Percentiles rank a stretch among this genome's conserved stretches.
These are phyloP conservation scores for Pristionchus fissidentatus DNA, from an alignment of 2,888 invertebrate species.

Conservation along the genomic window DNA sequence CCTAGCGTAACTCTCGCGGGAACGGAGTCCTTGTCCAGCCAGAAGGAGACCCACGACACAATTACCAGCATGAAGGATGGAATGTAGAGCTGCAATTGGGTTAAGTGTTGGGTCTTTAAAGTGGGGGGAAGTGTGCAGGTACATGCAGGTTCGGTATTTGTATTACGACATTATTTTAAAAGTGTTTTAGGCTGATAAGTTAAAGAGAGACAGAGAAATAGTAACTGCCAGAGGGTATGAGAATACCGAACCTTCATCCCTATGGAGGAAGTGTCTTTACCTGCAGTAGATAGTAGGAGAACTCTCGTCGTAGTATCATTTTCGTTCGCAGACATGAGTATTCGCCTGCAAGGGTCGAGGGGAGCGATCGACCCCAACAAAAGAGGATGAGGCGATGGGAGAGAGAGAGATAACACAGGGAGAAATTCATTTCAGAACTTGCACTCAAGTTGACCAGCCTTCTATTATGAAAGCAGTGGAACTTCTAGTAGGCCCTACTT, in stretches of 20 bases:
- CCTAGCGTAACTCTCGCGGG: slow-evolving; percentile 75
- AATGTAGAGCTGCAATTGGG: slow-evolving; percentile 87
- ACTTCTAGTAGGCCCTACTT: no score
- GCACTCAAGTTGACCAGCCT: no score
- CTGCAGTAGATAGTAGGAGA: slow-evolving; percentile 82
- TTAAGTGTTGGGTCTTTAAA: neutral
- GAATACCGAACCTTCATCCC: neutral
- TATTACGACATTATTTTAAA: no score
- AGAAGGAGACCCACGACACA: slow-evolving; percentile 68
- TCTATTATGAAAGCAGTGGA: no score
- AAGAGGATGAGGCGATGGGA: no score
- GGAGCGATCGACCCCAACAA: no score
- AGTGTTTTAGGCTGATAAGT: neutral
- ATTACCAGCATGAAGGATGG: slow-evolving; percentile 94
- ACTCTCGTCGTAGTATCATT: slow-evolving; percentile 83
- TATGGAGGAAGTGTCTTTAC: slow-evolving; percentile 23
- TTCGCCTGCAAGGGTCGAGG: slow-evolving; percentile 61
- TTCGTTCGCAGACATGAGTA: slow-evolving; percentile 73
- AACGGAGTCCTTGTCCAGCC: slow-evolving; percentile 75
- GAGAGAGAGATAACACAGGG: no score
- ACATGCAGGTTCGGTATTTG: neutral
- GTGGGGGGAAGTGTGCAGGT: neutral
- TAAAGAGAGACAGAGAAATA: neutral
- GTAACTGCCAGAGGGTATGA: neutral
- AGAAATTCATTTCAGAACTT: no score